Evolutionary conservation across 1,140 invertebrate genomes (phyloP).

Genomic region (Euwallacea similis): DNA sequence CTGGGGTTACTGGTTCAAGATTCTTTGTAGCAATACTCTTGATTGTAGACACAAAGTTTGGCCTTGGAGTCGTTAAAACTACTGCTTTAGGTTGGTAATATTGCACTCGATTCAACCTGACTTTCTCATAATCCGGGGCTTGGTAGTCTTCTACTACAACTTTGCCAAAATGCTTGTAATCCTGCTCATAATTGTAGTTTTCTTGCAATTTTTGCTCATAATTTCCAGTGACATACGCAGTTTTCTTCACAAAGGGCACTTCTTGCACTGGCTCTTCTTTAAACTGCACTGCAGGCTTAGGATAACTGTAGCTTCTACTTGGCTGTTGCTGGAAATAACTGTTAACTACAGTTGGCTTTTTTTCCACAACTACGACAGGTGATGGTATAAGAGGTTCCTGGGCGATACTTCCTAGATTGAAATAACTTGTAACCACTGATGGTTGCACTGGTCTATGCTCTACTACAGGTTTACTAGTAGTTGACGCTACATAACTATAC

Average conservation of each 20-base stretch:
- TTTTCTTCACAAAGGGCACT: slow-evolving; percentile 55
- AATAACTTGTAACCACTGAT: slow-evolving; percentile 40
- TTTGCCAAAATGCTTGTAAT: slow-evolving; percentile 11
- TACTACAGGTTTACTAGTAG: neutral
- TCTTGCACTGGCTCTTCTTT: slow-evolving; percentile 55
- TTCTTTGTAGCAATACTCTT: slow-evolving; percentile 36
- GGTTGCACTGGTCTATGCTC: slow-evolving; percentile 16
- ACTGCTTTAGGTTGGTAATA: slow-evolving; percentile 25
- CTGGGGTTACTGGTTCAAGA: slow-evolving; percentile 23
- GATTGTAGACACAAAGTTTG: slow-evolving; percentile 44
- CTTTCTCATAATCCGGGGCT: slow-evolving; percentile 30
- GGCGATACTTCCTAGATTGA: neutral
- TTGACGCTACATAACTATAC: neutral
- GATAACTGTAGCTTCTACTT: slow-evolving; percentile 54
- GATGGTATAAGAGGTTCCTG: slow-evolving; percentile 33
- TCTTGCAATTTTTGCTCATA: slow-evolving; percentile 18
- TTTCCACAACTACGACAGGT: neutral
- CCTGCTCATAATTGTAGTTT: slow-evolving; percentile 17
- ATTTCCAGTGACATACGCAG: slow-evolving; percentile 57
- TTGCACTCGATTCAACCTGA: slow-evolving; percentile 17
- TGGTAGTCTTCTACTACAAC: slow-evolving; percentile 36
- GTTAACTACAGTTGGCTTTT: slow-evolving; percentile 30
- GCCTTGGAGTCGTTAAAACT: slow-evolving; percentile 43
- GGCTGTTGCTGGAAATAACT: slow-evolving; percentile 36
- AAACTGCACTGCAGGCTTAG: slow-evolving; percentile 54